Conservation (phyloP, 2,888 invertebrate species). For the Metallyticus violacea region DNA sequence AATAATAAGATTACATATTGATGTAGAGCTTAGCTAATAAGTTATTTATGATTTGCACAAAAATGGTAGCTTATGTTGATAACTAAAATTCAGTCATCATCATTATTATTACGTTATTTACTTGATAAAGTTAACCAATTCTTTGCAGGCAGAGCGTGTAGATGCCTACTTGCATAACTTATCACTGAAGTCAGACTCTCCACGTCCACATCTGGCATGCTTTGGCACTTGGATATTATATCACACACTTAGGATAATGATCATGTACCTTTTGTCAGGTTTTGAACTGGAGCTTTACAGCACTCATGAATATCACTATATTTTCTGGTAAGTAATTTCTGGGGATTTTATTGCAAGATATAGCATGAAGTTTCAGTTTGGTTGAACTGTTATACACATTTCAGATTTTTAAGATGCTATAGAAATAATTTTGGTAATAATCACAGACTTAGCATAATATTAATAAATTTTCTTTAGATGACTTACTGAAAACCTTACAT, state of each 20-base stretch:
- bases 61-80: too few species aligned
- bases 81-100: neutral
- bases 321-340: slow-evolving; percentile 71
- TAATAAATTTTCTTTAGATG: too few species aligned
- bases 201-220: slow-evolving; percentile 74
- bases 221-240: slow-evolving; percentile 95
- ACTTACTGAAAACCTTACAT: too few species aligned
- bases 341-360: too few species aligned
- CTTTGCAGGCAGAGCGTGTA: slow-evolving; percentile 78
- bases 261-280: slow-evolving; percentile 88
- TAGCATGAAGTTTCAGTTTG: too few species aligned
- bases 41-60: too few species aligned
- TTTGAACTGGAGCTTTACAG: slow-evolving; percentile 95
- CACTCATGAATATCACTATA: slow-evolving; percentile 92
- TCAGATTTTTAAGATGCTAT: too few species aligned
- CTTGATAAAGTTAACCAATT: neutral
- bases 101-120: neutral
- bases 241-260: slow-evolving; percentile 89
- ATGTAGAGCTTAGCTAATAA: too few species aligned
- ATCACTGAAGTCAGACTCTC: slow-evolving; percentile 64
- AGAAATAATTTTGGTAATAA: too few species aligned
- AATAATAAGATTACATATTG: too few species aligned
- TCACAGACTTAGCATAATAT: too few species aligned
- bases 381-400: too few species aligned
- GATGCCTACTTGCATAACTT: slow-evolving; percentile 77